Percentiles rank a stretch among this genome's conserved stretches.
Evolutionary conservation across 92 coral and sea anemone genomes (phyloP).

Genomic region (Hydrozoanthus gracilis): DNA sequence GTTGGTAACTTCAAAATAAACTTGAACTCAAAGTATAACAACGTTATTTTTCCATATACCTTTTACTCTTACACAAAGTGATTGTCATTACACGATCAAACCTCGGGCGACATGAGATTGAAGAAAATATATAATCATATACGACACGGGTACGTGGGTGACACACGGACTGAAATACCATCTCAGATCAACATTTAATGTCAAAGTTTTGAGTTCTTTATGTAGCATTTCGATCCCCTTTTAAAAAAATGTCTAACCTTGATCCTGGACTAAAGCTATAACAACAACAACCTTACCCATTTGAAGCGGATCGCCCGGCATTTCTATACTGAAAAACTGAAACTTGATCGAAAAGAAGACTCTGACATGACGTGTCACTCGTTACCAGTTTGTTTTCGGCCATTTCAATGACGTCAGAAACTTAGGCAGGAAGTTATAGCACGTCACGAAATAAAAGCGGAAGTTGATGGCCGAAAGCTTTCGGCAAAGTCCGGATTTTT

Average conservation of each 20-base stretch:
- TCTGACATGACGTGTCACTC: conserved; percentile 89
- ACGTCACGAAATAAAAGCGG: neutral
- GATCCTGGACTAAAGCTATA: neutral
- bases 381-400: conserved; percentile 50
- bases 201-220: conserved; percentile 46
- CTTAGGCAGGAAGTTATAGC: conserved; percentile 6
- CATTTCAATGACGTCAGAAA: neutral
- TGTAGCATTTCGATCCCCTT: neutral
- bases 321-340: conserved; percentile 60
- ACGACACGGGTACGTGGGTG: conserved; percentile 1
- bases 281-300: conserved; percentile 74
- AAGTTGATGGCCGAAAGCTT: neutral
- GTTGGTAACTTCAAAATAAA: neutral
- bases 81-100: conserved; percentile 9
- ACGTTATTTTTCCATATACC: conserved; percentile 2
- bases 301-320: conserved; percentile 94
- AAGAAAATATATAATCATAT: conserved; percentile 1
- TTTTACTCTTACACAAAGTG: neutral
- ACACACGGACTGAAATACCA: conserved; percentile 14
- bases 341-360: conserved; percentile 55
- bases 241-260: neutral
- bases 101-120: conserved; percentile 4
- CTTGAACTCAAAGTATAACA: neutral
- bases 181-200: conserved; percentile 13
- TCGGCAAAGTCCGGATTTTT: conserved; percentile 15